Percentiles rank a stretch among this genome's conserved stretches.
These are phyloP conservation scores for Rhamnusium bicolor DNA, from an alignment of 2,888 invertebrate species.

Conservation along the genomic window DNA sequence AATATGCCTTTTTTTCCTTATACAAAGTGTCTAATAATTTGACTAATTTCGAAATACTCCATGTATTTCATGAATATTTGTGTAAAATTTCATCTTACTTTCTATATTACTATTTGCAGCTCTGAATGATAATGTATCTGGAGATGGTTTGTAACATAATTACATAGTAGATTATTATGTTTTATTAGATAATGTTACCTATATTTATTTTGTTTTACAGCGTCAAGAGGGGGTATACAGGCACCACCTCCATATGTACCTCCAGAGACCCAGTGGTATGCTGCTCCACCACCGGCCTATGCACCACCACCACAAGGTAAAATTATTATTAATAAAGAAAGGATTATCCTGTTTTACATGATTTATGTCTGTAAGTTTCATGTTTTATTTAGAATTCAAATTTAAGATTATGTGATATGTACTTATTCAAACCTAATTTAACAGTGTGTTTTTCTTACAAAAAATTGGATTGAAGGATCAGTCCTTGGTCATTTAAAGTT, in stretches of 20 bases:
- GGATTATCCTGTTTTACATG: too few species aligned
- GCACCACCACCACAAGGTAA: conserved; percentile 81
- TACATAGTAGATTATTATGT: neutral
- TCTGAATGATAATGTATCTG: conserved; percentile 46
- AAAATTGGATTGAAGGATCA: too few species aligned
- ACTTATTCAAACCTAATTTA: too few species aligned
- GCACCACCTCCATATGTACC: conserved; percentile 89
- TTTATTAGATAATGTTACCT: conserved; percentile 1
- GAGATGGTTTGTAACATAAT: conserved; percentile 46
- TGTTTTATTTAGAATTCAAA: too few species aligned
- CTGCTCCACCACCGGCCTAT: conserved; percentile 93
- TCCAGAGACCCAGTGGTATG: conserved; percentile 86
- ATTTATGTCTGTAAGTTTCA: too few species aligned
- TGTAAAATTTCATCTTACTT: neutral
- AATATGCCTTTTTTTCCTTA: too few species aligned
- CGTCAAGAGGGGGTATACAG: conserved; percentile 75
- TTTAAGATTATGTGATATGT: too few species aligned
- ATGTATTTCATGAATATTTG: too few species aligned
- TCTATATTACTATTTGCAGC: conserved; percentile 42
- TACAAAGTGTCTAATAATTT: too few species aligned
- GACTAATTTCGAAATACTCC: too few species aligned
- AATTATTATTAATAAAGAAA: neutral
- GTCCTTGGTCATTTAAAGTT: too few species aligned
- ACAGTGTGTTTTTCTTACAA: too few species aligned
- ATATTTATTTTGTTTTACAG: conserved; percentile 64